Base-by-base conservation (phyloP, 2,797 vertebrate species). In the Channallabes apus region DNA sequence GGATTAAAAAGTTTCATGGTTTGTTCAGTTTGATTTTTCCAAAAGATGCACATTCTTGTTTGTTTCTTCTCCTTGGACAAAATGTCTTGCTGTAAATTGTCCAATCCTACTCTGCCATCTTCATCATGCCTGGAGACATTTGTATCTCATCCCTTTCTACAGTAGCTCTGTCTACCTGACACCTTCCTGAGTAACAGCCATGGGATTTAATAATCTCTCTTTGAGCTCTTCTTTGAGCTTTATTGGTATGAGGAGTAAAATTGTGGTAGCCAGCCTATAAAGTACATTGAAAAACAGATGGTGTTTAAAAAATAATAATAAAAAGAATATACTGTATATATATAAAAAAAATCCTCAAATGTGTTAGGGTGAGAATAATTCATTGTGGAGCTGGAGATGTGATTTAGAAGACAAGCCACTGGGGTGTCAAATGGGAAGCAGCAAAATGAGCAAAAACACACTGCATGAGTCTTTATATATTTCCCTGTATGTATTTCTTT, bases 181-280 rank as follows among this genome's bases (percentile, higher is more conserved):
- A 80, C 59, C 77, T n/a, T n/a, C n/a, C n/a, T n/a, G n/a, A n/a
- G n/a, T 35, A 76, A 76, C 54, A 76, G 51, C 51, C 32, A n/a
- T 41, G 35, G 18, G 89, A 92, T 82, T 90, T 88, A 89, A 89
- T 88, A 80, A 64, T 62, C 22, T 80, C 38, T 64, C 15, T n/a
- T 77, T 77, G 22, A 61, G 87, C 88, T 89, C 85, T 77, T 73
- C 2, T 32, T 58, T 58, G 17, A 76, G 73, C 27, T 76, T 76
- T 58, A 56, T 58, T 85, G 54, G 58, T 82, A 84, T 86, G 46
- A 82, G 84, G 86, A 85, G 81, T 88, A 88, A 86, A 79, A 68
- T 84, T 90, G 85, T 91, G 86, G 80, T 84, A 79, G 80, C 81
- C 80, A 64, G 54, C 58, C 24, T 68, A 76, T 81, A 85, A 84